Conservation (phyloP, 2,797 vertebrate species). For the Phaenicophaeus curvirostris region DNA sequence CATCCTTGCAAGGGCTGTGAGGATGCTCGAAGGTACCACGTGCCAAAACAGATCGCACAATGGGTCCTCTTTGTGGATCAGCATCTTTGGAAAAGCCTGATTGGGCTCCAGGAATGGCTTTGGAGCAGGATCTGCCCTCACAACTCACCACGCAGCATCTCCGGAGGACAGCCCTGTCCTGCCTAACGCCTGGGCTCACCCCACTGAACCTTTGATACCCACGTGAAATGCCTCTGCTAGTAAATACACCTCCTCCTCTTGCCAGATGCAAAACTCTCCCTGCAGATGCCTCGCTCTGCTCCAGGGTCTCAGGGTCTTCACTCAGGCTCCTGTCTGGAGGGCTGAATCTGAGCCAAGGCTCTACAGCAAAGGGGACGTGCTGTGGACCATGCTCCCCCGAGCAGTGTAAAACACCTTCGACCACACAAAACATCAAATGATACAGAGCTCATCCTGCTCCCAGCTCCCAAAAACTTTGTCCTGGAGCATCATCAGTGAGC, state of each 20-base stretch:
- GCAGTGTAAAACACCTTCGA: neutral
- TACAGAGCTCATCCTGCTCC: neutral
- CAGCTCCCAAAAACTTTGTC: neutral
- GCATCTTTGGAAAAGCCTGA: neutral
- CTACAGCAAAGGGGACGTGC: fast-evolving
- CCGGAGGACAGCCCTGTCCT: neutral
- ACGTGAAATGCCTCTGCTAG: fast-evolving
- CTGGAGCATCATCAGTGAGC: fast-evolving
- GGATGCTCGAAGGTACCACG: neutral
- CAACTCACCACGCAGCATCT: neutral
- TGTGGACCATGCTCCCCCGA: fast-evolving
- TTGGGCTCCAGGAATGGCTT: neutral
- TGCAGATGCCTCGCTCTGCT: neutral
- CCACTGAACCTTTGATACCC: neutral
- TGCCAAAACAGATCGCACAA: fast-evolving
- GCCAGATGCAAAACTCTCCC: neutral
- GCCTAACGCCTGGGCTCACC: neutral
- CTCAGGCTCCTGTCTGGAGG: neutral
- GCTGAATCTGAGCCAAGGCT: neutral
- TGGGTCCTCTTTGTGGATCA: fast-evolving
- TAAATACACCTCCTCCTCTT: neutral
- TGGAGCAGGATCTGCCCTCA: neutral
- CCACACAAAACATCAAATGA: fast-evolving
- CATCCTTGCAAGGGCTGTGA: neutral
- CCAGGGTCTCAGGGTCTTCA: neutral